Percentiles rank a stretch among this genome's conserved stretches.
These are phyloP conservation scores for Meloidogyne hapla DNA, from an alignment of 1,140 invertebrate genomes.

Conservation along the genomic window DNA sequence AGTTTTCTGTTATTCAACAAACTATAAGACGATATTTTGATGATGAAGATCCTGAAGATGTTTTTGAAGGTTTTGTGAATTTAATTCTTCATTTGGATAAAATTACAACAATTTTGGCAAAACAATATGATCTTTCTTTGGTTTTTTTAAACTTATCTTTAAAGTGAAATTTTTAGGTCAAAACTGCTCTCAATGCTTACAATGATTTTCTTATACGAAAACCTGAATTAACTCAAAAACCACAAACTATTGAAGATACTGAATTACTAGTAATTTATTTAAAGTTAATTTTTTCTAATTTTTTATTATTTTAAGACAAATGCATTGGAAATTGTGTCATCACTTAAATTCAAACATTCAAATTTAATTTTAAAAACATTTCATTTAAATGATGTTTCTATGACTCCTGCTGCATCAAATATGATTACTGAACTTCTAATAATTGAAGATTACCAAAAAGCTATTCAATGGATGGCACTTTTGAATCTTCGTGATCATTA, in stretches of 20 bases:
- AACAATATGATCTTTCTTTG: constrained; percentile 20
- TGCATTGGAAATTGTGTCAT: background rate
- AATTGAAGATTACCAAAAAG: constrained; percentile 21
- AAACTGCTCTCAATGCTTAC: constrained; percentile 7
- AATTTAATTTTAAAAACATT: constrained; percentile 5
- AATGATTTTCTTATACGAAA: constrained; percentile 17
- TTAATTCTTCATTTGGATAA: constrained; percentile 13
- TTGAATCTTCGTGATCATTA: constrained; percentile 34
- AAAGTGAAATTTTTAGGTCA: background rate
- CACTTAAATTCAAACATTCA: constrained; percentile 18
- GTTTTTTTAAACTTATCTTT: too few species aligned
- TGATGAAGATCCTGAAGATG: constrained; percentile 26
- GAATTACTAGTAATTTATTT: constrained; percentile 1
- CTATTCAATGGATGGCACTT: constrained; percentile 28
- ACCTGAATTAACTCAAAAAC: background rate
- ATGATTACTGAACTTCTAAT: constrained; percentile 4
- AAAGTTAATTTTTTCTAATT: background rate
- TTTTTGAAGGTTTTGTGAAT: constrained; percentile 37
- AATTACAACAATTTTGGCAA: background rate
- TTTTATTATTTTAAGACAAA: constrained; percentile 16
- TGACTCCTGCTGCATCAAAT: background rate
- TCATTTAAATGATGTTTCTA: constrained; percentile 11
- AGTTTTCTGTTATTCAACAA: constrained; percentile 1
- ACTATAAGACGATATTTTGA: constrained; percentile 28
- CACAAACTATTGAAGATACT: background rate